These are phyloP conservation scores for Drosophila subobscura DNA, from an alignment of 1,140 invertebrate species.

Conservation along the genomic window DNA sequence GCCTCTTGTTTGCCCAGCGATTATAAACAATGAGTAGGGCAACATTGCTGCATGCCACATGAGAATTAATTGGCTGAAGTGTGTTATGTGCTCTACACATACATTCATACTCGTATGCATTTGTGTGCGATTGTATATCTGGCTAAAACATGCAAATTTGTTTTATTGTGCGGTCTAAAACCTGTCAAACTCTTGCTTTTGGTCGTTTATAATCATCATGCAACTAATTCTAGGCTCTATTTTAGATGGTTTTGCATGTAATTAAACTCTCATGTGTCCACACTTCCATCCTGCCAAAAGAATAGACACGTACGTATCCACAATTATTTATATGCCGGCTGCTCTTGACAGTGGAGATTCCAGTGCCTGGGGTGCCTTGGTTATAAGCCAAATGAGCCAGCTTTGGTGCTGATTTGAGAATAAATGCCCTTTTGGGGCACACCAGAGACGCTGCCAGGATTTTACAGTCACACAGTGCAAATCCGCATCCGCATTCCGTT, in stretches of 20 bases:
- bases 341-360: conserved; percentile 28
- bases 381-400: conserved; percentile 42
- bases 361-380: conserved; percentile 32
- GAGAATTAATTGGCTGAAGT: neutral
- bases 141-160: conserved; percentile 27
- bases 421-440: conserved; percentile 15
- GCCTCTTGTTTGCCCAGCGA: conserved; percentile 41
- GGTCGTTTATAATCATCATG: conserved; percentile 20
- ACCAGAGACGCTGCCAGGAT: conserved; percentile 18
- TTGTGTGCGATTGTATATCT: conserved; percentile 14
- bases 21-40: conserved; percentile 41
- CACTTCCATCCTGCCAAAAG: conserved; percentile 17
- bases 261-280: conserved; percentile 15
- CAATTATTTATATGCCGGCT: conserved; percentile 16
- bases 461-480: conserved; percentile 46
- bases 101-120: conserved; percentile 2
- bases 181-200: neutral
- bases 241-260: neutral
- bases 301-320: conserved; percentile 23
- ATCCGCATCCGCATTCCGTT: conserved; percentile 27
- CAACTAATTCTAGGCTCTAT: neutral
- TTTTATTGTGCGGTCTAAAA: neutral
- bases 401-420: conserved; percentile 45
- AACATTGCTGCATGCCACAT: conserved; percentile 41
- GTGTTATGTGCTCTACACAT: no score